phyloP scores from a whole-genome alignment of 2,797 vertebrate species.

The Myripristis murdjan region DNA sequence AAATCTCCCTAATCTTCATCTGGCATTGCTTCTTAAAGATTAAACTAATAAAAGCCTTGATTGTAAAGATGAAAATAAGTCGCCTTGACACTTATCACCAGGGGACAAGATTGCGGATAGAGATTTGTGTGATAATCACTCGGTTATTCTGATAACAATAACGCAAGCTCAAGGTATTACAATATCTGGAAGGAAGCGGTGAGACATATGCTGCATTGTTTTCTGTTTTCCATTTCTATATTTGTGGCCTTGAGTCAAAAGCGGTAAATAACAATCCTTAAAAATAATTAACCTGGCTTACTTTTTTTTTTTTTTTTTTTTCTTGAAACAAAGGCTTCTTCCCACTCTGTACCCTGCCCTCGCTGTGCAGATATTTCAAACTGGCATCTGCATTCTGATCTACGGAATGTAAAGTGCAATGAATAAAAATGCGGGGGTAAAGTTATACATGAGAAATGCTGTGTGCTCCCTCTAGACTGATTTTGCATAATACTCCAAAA shows the following conservation, averaged over 20 bases:
- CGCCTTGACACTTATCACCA: slow-evolving; percentile 67
- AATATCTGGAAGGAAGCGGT: slow-evolving; percentile 36
- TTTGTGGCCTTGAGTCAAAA: slow-evolving; percentile 1
- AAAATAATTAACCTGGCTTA: slow-evolving; percentile 9
- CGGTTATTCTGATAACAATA: slow-evolving; percentile 67
- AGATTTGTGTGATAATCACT: slow-evolving; percentile 70
- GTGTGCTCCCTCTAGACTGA: not conserved
- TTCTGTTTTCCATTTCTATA: slow-evolving; percentile 21
- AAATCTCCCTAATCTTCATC: slow-evolving; percentile 72
- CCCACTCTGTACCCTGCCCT: not conserved
- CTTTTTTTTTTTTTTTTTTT: not conserved
- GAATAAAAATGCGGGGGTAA: not conserved
- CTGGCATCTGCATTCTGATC: not conserved
- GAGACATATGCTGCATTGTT: slow-evolving; percentile 13
- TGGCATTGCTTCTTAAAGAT: slow-evolving; percentile 74
- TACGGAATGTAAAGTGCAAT: not conserved
- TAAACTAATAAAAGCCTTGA: slow-evolving; percentile 72
- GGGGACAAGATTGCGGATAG: slow-evolving; percentile 51
- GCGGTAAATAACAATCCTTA: slow-evolving; percentile 5
- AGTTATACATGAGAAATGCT: slow-evolving; percentile 8
- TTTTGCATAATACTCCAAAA: not conserved
- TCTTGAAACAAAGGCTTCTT: slow-evolving; percentile 13
- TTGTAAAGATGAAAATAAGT: slow-evolving; percentile 77
- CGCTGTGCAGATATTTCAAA: not conserved
- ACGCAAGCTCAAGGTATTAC: slow-evolving; percentile 54